A percentile compares a stretch with the other conserved stretches of the same genome.
These are phyloP conservation scores for Venustaconcha ellipsiformis DNA, from an alignment of 1,140 invertebrate genomes.

Conservation along the genomic window DNA sequence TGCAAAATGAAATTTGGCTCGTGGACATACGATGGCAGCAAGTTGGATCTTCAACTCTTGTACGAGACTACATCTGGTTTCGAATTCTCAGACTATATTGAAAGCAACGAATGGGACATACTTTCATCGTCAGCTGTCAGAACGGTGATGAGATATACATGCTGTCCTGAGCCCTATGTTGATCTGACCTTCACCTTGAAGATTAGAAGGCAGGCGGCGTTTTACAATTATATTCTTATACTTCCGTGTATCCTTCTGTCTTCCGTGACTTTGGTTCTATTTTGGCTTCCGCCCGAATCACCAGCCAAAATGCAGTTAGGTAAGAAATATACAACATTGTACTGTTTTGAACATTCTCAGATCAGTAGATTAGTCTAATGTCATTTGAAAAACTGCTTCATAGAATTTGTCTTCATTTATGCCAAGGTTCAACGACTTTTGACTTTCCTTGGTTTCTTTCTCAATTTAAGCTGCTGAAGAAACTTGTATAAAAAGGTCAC, in stretches of 20 bases:
- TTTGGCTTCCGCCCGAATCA: conserved; percentile 69
- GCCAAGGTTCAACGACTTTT: too few relatives aligned
- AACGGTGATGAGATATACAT: conserved; percentile 52
- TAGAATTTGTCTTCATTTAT: too few relatives aligned
- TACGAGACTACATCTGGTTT: conserved; percentile 46
- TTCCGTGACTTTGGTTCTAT: conserved; percentile 65
- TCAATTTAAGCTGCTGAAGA: too few relatives aligned
- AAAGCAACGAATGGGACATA: conserved; percentile 65
- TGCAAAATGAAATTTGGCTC: conserved; percentile 65
- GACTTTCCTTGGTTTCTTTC: too few relatives aligned
- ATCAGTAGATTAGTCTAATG: too few relatives aligned
- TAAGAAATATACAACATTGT: conserved; percentile 22
- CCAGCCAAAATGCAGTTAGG: conserved; percentile 69
- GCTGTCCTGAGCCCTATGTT: conserved; percentile 59
- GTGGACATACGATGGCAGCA: conserved; percentile 65
- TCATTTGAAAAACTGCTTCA: too few relatives aligned
- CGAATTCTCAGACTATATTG: conserved; percentile 62
- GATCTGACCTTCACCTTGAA: conserved; percentile 62
- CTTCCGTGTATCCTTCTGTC: conserved; percentile 67
- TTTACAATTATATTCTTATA: conserved; percentile 68
- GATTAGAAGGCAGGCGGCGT: conserved; percentile 59
- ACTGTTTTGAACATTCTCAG: neutral
- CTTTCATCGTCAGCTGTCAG: conserved; percentile 46
- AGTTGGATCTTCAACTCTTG: conserved; percentile 72
- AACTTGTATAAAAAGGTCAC: too few relatives aligned